phyloP scores from a whole-genome alignment of 2,888 invertebrate species.

The Himalopsyche kuldschensis region DNA sequence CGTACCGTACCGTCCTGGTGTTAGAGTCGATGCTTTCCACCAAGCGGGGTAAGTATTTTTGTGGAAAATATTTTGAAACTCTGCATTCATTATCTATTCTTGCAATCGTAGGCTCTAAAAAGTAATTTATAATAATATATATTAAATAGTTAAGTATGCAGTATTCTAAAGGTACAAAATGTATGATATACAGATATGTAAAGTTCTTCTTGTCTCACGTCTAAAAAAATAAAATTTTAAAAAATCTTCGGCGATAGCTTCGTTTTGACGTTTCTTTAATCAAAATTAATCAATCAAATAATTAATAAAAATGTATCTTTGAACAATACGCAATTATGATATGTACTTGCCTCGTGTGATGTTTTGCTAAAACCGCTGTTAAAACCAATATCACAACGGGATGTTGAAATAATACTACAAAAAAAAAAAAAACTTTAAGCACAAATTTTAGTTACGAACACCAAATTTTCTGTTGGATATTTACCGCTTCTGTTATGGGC shows the following conservation, averaged over 20 bases:
- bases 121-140: conserved; percentile 23
- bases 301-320: not conserved
- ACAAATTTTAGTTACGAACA: not conserved
- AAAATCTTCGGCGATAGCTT: not conserved
- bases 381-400: not conserved
- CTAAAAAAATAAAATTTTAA: not conserved
- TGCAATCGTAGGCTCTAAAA: conserved; percentile 27
- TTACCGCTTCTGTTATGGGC: not conserved
- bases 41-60: conserved; percentile 6
- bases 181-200: conserved; percentile 21
- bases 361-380: conserved; percentile 12
- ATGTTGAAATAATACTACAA: not conserved
- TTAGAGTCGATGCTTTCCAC: not conserved
- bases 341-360: conserved; percentile 25
- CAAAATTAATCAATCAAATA: not conserved
- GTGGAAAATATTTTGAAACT: conserved; percentile 4
- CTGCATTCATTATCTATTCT: conserved; percentile 22
- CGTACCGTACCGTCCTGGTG: not conserved
- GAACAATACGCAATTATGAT: conserved; percentile 6
- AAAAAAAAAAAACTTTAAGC: not conserved
- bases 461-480: not conserved
- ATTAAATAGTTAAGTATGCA: conserved; percentile 30
- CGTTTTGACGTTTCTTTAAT: conserved; percentile 5
- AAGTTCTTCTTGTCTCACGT: not conserved
- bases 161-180: conserved; percentile 38